Evolutionary conservation across 2,797 vertebrate genomes (phyloP).

Genomic region (Lophura swinhoii): DNA sequence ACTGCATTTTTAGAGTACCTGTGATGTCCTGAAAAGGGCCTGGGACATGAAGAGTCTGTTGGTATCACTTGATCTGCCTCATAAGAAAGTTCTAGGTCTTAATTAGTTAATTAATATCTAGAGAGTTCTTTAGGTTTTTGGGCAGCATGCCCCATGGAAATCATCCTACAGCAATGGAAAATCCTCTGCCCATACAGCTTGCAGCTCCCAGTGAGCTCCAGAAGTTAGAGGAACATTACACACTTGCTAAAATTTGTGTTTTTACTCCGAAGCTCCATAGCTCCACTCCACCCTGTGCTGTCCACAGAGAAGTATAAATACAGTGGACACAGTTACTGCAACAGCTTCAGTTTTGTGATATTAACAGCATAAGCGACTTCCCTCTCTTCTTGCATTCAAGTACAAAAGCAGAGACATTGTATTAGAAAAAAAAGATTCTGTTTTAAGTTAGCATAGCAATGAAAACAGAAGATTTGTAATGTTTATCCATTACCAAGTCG

Average conservation of each 20-base stretch:
- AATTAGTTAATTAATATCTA: neutral
- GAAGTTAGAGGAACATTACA: neutral
- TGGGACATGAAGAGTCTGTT: neutral
- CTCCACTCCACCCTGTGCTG: neutral
- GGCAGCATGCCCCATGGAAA: neutral
- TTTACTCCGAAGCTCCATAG: neutral
- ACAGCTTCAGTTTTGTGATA: neutral
- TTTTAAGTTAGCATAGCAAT: neutral
- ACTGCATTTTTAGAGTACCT: neutral
- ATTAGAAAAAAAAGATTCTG: neutral
- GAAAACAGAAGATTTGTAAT: neutral
- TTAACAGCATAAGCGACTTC: neutral
- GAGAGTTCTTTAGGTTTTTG: neutral
- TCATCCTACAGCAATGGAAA: neutral
- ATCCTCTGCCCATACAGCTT: neutral
- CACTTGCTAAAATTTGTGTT: neutral
- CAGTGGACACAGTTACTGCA: neutral
- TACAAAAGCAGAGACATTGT: neutral
- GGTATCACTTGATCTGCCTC: neutral
- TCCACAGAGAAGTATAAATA: neutral
- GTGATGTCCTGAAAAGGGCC: neutral
- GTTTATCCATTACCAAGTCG: neutral
- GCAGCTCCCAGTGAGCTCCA: conserved; percentile 31
- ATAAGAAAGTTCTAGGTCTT: neutral
- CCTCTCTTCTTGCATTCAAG: neutral